These are phyloP conservation scores for Anorthoa munda DNA, from an alignment of 2,888 invertebrate species.

Conservation along the genomic window DNA sequence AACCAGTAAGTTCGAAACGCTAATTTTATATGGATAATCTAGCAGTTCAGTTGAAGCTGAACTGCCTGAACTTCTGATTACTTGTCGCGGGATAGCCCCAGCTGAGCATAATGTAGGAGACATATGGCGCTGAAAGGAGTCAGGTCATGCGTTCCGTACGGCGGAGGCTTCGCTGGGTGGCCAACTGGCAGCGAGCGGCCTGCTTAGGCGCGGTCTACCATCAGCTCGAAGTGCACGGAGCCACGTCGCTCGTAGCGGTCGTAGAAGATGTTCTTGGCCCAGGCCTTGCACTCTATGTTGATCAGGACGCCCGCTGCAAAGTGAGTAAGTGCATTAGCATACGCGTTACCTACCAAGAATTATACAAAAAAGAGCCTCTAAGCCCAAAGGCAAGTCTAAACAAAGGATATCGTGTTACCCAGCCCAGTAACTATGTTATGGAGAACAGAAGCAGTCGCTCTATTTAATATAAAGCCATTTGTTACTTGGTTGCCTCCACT, in stretches of 20 bases:
- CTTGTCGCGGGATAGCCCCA: constrained; percentile 20
- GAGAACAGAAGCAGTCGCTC: no score
- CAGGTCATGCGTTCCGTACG: constrained; percentile 31
- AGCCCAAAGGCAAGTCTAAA: no score
- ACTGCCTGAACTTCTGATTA: constrained; percentile 20
- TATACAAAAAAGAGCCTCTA: no score
- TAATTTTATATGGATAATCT: constrained; percentile 25
- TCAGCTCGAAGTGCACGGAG: constrained; percentile 98
- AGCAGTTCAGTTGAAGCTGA: constrained; percentile 16
- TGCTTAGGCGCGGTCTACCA: constrained; percentile 93
- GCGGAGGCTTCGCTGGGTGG: constrained; percentile 43
- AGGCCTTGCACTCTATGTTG: constrained; percentile 98
- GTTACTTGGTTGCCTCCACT: no score
- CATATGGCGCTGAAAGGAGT: not conserved
- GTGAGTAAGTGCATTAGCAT: not conserved
- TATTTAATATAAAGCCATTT: no score
- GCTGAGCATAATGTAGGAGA: constrained; percentile 17
- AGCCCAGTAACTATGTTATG: no score
- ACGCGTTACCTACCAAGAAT: no score
- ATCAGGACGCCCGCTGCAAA: constrained; percentile 95
- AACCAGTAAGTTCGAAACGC: constrained; percentile 8
- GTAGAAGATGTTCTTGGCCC: constrained; percentile 97
- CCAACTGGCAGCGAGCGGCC: constrained; percentile 60
- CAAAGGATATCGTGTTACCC: no score
- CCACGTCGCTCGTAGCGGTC: constrained; percentile 97